A percentile compares a stretch with the other conserved stretches of the same genome.
Evolutionary conservation across 2,797 vertebrate genomes (phyloP).

Genomic region (Morus bassanus): DNA sequence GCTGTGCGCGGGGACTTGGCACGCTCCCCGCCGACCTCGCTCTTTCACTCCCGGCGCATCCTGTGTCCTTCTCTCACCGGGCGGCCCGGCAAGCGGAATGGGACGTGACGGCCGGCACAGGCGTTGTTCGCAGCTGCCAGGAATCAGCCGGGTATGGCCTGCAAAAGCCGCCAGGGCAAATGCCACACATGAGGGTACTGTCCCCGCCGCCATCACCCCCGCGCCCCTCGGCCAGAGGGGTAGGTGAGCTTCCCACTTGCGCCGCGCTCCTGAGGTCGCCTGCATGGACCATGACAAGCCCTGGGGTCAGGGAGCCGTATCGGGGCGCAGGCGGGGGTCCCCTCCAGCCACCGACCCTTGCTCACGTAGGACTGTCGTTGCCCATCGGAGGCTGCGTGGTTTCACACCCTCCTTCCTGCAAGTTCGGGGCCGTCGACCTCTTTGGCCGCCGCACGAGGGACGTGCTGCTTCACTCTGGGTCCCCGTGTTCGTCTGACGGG

Average conservation of each 20-base stretch:
- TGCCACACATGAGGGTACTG: constrained; percentile 37
- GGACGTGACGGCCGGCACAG: constrained; percentile 85
- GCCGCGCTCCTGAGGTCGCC: fast-evolving
- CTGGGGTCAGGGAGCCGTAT: fast-evolving
- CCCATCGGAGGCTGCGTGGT: fast-evolving
- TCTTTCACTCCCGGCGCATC: constrained; percentile 81
- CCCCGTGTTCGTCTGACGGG: fast-evolving
- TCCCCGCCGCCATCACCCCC: not conserved
- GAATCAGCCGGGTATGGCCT: constrained; percentile 72
- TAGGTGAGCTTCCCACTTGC: not conserved
- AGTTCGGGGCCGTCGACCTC: fast-evolving
- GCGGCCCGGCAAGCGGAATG: constrained; percentile 75
- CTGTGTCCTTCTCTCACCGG: constrained; percentile 82
- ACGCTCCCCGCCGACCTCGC: constrained; percentile 75
- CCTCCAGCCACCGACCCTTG: not conserved
- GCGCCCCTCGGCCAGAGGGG: fast-evolving
- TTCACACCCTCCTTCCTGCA: not conserved
- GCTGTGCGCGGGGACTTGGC: constrained; percentile 77
- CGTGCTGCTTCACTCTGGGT: not conserved
- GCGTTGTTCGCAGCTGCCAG: constrained; percentile 74
- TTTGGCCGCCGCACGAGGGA: not conserved
- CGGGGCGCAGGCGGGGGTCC: fast-evolving
- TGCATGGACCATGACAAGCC: fast-evolving
- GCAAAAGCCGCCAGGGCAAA: constrained; percentile 53
- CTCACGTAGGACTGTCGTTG: fast-evolving